Percentiles rank a stretch among this genome's conserved stretches.
Evolutionary conservation across 2,113 vertebrate genomes (phyloP).

Genomic region (Alectura lathami): DNA sequence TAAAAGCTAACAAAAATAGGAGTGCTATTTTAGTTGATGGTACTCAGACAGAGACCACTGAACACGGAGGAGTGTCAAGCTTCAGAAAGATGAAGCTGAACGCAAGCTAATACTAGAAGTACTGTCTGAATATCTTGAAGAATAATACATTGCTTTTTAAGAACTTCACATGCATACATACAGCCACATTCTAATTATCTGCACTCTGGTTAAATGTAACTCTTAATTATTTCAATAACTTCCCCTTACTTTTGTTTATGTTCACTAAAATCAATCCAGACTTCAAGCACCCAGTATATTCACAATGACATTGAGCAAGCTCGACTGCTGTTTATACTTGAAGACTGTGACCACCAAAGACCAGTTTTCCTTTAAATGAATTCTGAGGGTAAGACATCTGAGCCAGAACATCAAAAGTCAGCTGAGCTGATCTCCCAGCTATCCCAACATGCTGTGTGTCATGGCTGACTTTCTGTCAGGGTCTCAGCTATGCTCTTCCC

Average conservation of each 20-base stretch:
- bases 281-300: not conserved
- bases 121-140: not conserved
- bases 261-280: not conserved
- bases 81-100: not conserved
- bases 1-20: not conserved
- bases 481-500: not conserved
- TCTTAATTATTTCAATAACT: not conserved
- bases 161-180: not conserved
- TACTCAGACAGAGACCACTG: not conserved
- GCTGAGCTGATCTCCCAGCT: not conserved
- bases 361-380: not conserved
- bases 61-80: not conserved
- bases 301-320: not conserved
- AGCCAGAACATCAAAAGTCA: not conserved
- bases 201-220: not conserved
- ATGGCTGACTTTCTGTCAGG: not conserved
- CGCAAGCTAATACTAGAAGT: not conserved
- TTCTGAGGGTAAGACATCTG: not conserved
- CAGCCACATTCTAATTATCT: not conserved
- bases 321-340: not conserved
- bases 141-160: not conserved
- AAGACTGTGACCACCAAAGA: not conserved
- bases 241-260: not conserved
- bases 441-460: not conserved
- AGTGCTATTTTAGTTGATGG: not conserved